phyloP scores from a whole-genome alignment of 2,797 vertebrate species.

The Sebastolobus alascanus region DNA sequence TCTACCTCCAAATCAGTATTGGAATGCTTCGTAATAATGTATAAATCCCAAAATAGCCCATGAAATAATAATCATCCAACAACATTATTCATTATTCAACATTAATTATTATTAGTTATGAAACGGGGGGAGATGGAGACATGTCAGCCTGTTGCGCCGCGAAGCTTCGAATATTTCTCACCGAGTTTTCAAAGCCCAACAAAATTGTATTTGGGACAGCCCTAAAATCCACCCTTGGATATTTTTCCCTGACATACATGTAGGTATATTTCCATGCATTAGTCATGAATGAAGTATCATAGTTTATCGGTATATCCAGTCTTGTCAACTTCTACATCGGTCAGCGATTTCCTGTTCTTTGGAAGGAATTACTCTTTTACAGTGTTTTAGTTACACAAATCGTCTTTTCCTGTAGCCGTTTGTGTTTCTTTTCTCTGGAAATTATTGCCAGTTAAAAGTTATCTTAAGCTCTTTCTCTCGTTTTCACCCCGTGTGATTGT shows the following conservation, averaged over 20 bases:
- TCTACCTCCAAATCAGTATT: too few species aligned
- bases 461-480: conserved; percentile 2
- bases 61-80: too few species aligned
- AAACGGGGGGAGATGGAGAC: too few species aligned
- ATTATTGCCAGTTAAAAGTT: conserved; percentile 5
- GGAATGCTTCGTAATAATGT: too few species aligned
- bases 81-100: too few species aligned
- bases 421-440: conserved; percentile 3
- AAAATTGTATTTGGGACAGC: too few species aligned
- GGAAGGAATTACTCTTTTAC: neutral
- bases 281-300: neutral
- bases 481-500: neutral
- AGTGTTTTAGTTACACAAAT: neutral
- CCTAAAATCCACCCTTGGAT: neutral
- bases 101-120: too few species aligned
- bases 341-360: conserved; percentile 9
- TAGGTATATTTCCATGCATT: neutral
- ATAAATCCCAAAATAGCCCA: too few species aligned
- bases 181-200: too few species aligned
- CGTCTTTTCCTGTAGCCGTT: neutral
- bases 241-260: neutral
- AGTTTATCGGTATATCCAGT: neutral
- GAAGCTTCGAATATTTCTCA: too few species aligned
- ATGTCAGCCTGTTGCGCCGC: too few species aligned
- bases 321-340: neutral